A percentile compares a stretch with the other conserved stretches of the same genome.
Conservation (phyloP, 2,113 vertebrate species). For the Amphilophus citrinellus region DNA sequence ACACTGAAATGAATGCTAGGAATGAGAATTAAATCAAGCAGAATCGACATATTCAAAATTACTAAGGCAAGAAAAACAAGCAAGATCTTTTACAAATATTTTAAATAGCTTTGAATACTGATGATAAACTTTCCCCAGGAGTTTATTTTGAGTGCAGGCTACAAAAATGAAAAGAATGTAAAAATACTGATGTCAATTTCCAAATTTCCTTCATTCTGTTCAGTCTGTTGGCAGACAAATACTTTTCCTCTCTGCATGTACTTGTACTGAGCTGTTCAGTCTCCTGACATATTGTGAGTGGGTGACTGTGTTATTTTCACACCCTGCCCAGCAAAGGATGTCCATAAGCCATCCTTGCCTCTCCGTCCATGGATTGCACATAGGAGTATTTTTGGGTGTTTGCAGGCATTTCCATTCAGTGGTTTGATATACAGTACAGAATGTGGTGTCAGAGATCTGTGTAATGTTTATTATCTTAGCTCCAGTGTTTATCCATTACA, state of each 20-base stretch:
- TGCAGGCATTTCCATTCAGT: conserved; percentile 3
- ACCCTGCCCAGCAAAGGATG: conserved; percentile 22
- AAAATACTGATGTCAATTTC: conserved; percentile 3
- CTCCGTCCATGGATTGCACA: background rate
- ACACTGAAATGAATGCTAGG: background rate
- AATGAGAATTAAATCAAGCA: conserved; percentile 3
- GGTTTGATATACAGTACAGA: background rate
- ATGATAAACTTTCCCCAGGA: background rate
- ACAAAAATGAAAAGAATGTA: background rate
- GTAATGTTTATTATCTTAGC: background rate
- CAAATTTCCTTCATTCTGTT: conserved; percentile 1
- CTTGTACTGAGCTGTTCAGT: conserved; percentile 17
- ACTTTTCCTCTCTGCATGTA: conserved; percentile 14
- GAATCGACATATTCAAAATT: background rate
- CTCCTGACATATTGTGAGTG: conserved; percentile 65
- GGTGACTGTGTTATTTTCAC: conserved; percentile 58
- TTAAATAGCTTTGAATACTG: conserved; percentile 8
- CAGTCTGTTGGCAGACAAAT: conserved; percentile 13
- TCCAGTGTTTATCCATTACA: conserved; percentile 6
- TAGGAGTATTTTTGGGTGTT: background rate
- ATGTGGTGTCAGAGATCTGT: background rate
- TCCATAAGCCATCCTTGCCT: conserved; percentile 29
- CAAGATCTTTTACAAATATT: background rate
- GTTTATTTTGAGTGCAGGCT: background rate
- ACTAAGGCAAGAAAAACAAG: conserved; percentile 2